Percentiles rank a stretch among this genome's conserved stretches.
These are phyloP conservation scores for Cordilura impudica DNA, from an alignment of 2,888 invertebrate genomes.

Conservation along the genomic window DNA sequence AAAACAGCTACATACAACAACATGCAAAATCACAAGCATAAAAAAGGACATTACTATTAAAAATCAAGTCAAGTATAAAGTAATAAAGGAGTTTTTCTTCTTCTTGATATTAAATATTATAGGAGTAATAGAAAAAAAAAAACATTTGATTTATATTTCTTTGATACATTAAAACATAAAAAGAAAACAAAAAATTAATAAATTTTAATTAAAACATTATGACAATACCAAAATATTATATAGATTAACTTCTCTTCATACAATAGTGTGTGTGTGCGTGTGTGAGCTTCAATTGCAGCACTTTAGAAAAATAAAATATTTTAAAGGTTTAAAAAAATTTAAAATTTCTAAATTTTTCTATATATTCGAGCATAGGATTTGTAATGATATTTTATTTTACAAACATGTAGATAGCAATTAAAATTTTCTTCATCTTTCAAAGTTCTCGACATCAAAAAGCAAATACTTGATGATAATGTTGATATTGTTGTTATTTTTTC, in stretches of 20 bases:
- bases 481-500: slow-evolving; percentile 15
- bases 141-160: not conserved
- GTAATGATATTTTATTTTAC: slow-evolving; percentile 24
- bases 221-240: slow-evolving; percentile 9
- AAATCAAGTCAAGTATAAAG: slow-evolving; percentile 52
- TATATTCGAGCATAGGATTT: too few species aligned
- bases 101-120: slow-evolving; percentile 24
- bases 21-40: not conserved
- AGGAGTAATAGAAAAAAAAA: slow-evolving; percentile 2
- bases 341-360: too few species aligned
- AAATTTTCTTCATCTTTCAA: slow-evolving; percentile 9
- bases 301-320: slow-evolving; percentile 14
- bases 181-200: slow-evolving; percentile 8
- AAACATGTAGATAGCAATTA: slow-evolving; percentile 55
- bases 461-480: slow-evolving; percentile 42
- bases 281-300: not conserved
- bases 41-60: slow-evolving; percentile 50
- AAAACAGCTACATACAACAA: slow-evolving; percentile 5
- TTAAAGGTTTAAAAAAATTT: slow-evolving; percentile 20
- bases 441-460: slow-evolving; percentile 35
- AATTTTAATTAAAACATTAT: slow-evolving; percentile 50
- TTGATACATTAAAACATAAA: not conserved
- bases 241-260: not conserved
- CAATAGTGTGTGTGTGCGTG: not conserved
- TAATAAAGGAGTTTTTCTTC: slow-evolving; percentile 42